phyloP scores from a whole-genome alignment of 2,797 vertebrate species.

The Pogoniulus pusillus region DNA sequence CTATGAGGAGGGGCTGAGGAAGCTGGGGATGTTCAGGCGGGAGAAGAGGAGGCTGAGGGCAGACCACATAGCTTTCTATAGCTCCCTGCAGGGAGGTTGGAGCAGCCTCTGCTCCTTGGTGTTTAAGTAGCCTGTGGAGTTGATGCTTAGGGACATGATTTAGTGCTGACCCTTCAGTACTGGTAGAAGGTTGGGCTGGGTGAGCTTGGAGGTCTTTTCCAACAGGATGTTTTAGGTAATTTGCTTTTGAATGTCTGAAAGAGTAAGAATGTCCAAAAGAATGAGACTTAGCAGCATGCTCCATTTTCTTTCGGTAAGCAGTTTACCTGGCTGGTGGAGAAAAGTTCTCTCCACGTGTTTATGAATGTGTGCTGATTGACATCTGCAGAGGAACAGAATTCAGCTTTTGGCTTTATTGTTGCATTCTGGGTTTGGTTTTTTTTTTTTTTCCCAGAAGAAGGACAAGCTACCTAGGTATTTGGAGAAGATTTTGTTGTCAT shows the following conservation, averaged over 20 bases:
- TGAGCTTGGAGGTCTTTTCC: too few species aligned
- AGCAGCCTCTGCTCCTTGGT: too few species aligned
- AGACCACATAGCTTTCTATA: too few species aligned
- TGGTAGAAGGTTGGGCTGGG: too few species aligned
- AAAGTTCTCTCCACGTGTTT: background rate
- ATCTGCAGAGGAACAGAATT: conserved; percentile 3
- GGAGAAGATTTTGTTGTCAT: background rate
- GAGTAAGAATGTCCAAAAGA: background rate
- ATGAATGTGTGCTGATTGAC: background rate
- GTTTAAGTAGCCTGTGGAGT: too few species aligned
- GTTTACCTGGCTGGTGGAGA: background rate
- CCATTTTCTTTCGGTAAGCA: background rate
- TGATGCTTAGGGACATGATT: too few species aligned
- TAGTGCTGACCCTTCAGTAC: too few species aligned
- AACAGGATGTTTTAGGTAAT: background rate
- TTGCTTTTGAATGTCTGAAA: background rate
- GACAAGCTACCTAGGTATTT: background rate
- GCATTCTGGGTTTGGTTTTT: background rate
- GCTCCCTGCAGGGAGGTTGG: too few species aligned
- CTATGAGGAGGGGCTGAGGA: too few species aligned
- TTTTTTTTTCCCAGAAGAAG: background rate
- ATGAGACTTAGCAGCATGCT: background rate
- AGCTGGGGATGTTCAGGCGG: too few species aligned
- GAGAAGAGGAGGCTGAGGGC: too few species aligned
- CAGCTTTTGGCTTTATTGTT: background rate